Percentiles rank a stretch among this genome's conserved stretches.
Conservation (phyloP, 2,888 invertebrate species). For the Cheilosia variabilis region DNA sequence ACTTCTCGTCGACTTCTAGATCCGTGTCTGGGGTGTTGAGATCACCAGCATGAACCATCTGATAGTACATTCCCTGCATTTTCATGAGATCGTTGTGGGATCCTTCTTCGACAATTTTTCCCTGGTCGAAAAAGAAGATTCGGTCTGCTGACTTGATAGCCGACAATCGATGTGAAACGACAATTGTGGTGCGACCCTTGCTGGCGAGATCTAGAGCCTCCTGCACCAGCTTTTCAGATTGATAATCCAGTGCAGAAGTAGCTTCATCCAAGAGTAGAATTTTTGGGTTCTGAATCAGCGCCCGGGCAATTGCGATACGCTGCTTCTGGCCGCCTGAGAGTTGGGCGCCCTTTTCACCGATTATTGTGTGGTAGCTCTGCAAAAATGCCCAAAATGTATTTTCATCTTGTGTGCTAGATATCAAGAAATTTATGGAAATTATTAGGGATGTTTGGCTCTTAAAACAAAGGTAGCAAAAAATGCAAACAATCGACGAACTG, state of each 20-base stretch:
- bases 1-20: slow-evolving; percentile 79
- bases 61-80: slow-evolving; percentile 87
- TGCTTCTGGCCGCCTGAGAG: slow-evolving; percentile 94
- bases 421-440: too few relatives aligned
- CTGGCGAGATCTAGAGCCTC: slow-evolving; percentile 91
- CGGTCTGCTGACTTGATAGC: slow-evolving; percentile 89
- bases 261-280: slow-evolving; percentile 92
- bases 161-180: slow-evolving; percentile 90
- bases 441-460: too few relatives aligned
- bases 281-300: slow-evolving; percentile 90
- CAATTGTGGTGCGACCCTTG: slow-evolving; percentile 89
- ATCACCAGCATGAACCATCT: slow-evolving; percentile 85
- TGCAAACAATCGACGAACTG: too few relatives aligned
- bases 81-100: slow-evolving; percentile 89
- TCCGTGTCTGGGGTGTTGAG: slow-evolving; percentile 78
- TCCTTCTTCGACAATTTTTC: slow-evolving; percentile 89
- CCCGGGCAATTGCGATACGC: slow-evolving; percentile 93
- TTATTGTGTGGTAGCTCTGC: slow-evolving; percentile 90
- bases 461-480: too few relatives aligned
- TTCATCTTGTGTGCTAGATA: too few relatives aligned
- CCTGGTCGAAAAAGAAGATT: slow-evolving; percentile 89
- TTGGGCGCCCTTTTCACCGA: slow-evolving; percentile 92
- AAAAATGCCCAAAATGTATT: neutral
- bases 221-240: slow-evolving; percentile 92
- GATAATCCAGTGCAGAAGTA: slow-evolving; percentile 92